Evolutionary conservation across 1,140 invertebrate genomes (phyloP), one percentile per base, ranked within the genome.

Genomic region (Papilio machaon): DNA sequence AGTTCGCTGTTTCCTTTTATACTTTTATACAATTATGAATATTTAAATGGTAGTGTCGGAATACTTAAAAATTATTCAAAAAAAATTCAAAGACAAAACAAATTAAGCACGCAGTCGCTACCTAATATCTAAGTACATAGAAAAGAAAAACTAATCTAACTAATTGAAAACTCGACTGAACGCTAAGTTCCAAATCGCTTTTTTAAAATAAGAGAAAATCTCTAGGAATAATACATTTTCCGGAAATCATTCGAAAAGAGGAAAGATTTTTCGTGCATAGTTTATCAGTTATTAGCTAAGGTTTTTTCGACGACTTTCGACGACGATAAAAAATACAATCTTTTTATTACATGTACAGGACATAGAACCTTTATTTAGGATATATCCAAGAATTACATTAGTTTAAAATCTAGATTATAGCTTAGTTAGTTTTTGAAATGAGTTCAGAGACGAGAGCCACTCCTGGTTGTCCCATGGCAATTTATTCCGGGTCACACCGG

Each of bases 21-120:
- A 78, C 54, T 58, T 60, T 78, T 60, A 78, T 10, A 35, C 30
- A 60, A 79, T 79, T 79, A 79, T 79, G 38, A 79, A 79, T 67
- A 79, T 79, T 78, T 58, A 38, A 70, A 38, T 70, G 23, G 23
- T 35, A 70, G 17, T 70, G 11, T 64, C 19, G 4, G 30, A 77
- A 38, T 11, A 46, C 38, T 17, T 2, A 38, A n/a, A 35, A 73
- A 46, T 46, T 73, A 17, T 46, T 11, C 15, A 7, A 52, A 10
- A 23, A 19, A 52, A 75, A 46, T 19, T 74, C 19, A 49, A 60
- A 58, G 17, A 64, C 19, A 58, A n/a, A n/a, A n/a, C 8, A 19
- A 58, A 58, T 19, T 2, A n/a, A 58, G 8, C n/a, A 58, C 7
- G n/a, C 7, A 19, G 9, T 58, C 54, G 7, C 46, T 47, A 49